phyloP scores from a whole-genome alignment of 2,113 vertebrate genomes.

The Oreotrochilus melanogaster region DNA sequence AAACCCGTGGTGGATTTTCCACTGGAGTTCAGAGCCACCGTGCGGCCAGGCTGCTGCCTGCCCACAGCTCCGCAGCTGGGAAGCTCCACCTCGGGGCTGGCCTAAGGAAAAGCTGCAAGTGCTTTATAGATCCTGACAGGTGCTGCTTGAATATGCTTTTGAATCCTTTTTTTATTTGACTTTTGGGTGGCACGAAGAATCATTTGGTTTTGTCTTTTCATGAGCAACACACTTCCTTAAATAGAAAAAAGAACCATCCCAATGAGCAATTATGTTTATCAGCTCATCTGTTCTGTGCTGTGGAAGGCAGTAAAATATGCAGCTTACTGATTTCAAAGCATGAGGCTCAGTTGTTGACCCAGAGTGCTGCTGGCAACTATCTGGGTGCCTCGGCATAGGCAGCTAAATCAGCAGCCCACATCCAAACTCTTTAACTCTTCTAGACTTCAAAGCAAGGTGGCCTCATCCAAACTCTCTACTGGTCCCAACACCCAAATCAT shows the following conservation, averaged over 20 bases:
- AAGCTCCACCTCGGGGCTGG: background rate
- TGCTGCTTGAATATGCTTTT: background rate
- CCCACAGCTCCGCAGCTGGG: fast-evolving
- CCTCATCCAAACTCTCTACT: background rate
- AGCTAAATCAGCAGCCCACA: background rate
- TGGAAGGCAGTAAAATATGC: background rate
- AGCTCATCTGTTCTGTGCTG: background rate
- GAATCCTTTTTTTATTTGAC: background rate
- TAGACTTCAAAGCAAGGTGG: background rate
- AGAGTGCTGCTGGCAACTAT: background rate
- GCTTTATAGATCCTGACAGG: fast-evolving
- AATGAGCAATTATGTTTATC: background rate
- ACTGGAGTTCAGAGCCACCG: constrained; percentile 31
- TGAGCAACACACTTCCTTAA: background rate
- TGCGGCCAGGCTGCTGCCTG: background rate
- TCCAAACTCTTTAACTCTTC: background rate
- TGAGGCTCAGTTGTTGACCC: background rate
- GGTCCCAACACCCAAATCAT: background rate
- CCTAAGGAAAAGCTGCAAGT: no score
- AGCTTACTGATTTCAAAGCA: background rate
- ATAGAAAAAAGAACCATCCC: fast-evolving
- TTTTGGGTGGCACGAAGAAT: background rate
- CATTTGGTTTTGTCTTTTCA: background rate
- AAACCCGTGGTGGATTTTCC: background rate
- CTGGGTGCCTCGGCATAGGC: fast-evolving